Base-by-base conservation (phyloP, 2,797 vertebrate species). In the Saxicola maurus region DNA sequence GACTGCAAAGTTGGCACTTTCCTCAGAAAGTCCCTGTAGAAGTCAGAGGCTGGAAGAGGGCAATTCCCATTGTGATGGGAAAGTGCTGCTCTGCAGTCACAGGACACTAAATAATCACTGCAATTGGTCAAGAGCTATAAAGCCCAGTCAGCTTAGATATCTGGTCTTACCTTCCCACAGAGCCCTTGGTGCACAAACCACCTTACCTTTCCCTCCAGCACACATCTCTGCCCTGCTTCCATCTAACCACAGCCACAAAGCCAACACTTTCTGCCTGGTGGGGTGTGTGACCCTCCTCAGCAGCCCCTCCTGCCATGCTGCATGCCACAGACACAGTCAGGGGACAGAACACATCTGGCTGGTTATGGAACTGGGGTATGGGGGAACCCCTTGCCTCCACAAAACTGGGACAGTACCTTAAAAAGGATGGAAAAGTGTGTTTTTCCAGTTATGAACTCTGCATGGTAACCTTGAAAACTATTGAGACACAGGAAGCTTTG, bases 191-290 rank as follows among this genome's bases (percentile, higher is more conserved):
- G 19, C 33, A 68, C 21, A 72, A 78, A 46, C 13, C 25, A 40
- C 20, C 37, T 31, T 28, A 51, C 38, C 35, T 31, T 62, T 68
- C 30, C 38, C 13, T 64, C 28, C 15, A 61, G 31, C 48, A 61
- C 0, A 0, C 28, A 38, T 66, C 37, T 83, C 20, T 46, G 59
- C 17, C 42, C 42, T 67, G 17, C 20, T 75, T 33, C 25, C 27
- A 56, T 16, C 6, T 20, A 71, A 30, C 20, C 46, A 21, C 0
- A 1, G n/a, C n/a, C 33, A 53, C 2, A 0, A 74, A 78, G 13
- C 2, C 46, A 79, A 68, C 2, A 6, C 11, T 74, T 74, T 64
- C 49, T 77, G 31, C 31, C 17, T 1, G 0, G 17, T 1, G 2
- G 24, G 23, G 5, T 43, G 14, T 2, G 6, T 57, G 35, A 3